Conservation (phyloP, 2,113 vertebrate genomes). For the Sylvilagus bachmani region DNA sequence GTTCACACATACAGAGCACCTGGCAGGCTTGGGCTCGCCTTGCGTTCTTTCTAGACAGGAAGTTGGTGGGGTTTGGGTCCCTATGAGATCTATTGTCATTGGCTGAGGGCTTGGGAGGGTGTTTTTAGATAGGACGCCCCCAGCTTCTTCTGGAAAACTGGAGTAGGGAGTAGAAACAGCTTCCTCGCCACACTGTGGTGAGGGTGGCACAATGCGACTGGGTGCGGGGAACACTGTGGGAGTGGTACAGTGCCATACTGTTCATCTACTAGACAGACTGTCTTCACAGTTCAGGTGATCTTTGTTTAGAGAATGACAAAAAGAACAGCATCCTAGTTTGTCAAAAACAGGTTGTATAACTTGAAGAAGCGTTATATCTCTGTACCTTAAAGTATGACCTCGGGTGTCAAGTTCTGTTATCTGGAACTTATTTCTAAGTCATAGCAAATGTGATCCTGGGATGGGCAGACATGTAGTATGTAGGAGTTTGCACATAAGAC, state of each 20-base stretch:
- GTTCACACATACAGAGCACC: rapidly evolving
- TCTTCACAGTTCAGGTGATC: neutral
- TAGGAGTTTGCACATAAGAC: neutral
- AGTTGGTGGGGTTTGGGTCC: neutral
- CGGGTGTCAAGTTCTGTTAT: neutral
- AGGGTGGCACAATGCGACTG: neutral
- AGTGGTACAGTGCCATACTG: rapidly evolving
- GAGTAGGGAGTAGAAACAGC: rapidly evolving
- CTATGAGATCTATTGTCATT: neutral
- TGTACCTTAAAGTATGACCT: neutral
- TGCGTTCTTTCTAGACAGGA: neutral
- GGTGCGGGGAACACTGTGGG: too few relatives aligned
- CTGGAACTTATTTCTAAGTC: slow-evolving; percentile 1
- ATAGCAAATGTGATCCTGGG: neutral
- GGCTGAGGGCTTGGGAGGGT: rapidly evolving
- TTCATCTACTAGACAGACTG: neutral
- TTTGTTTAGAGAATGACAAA: neutral
- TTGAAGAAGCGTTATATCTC: neutral
- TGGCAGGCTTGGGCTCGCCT: neutral
- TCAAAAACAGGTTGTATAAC: neutral
- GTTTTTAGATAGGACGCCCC: neutral
- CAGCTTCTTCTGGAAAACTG: neutral
- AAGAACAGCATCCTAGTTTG: neutral
- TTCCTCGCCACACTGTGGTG: neutral
- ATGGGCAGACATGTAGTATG: neutral